Percentiles rank a stretch among this genome's conserved stretches.
phyloP scores from a whole-genome alignment of 2,113 vertebrate genomes.

The Tinamus guttatus region DNA sequence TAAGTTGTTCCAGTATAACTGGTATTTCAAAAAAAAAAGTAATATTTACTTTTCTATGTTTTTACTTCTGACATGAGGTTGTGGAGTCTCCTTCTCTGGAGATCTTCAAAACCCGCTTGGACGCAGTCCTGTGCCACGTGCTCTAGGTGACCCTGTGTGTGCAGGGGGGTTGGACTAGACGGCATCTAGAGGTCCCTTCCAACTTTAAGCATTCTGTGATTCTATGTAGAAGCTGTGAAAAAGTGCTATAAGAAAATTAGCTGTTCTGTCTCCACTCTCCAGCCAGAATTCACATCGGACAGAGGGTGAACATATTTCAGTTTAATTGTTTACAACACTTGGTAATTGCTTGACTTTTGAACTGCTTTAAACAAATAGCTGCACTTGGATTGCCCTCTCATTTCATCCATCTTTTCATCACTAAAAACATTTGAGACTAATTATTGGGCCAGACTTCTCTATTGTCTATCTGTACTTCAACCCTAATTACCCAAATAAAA shows the following conservation, averaged over 20 bases:
- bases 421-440: background rate
- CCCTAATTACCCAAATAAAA: background rate
- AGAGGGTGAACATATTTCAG: background rate
- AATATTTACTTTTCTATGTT: background rate
- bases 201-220: no score
- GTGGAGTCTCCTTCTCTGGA: no score
- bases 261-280: background rate
- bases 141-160: no score
- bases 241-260: background rate
- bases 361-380: conserved; percentile 6
- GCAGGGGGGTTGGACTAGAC: no score
- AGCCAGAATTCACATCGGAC: background rate
- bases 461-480: background rate
- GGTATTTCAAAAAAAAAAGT: background rate
- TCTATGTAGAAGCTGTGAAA: background rate
- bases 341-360: background rate
- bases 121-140: no score
- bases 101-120: no score
- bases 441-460: background rate
- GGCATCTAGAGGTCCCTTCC: no score
- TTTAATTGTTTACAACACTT: conserved; percentile 3
- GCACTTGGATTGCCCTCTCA: background rate
- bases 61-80: background rate
- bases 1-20: background rate
- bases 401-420: conserved; percentile 7